phyloP scores from a whole-genome alignment of 37 sponge, comb jelly and placozoan genomes.

The Agelas oroides region DNA sequence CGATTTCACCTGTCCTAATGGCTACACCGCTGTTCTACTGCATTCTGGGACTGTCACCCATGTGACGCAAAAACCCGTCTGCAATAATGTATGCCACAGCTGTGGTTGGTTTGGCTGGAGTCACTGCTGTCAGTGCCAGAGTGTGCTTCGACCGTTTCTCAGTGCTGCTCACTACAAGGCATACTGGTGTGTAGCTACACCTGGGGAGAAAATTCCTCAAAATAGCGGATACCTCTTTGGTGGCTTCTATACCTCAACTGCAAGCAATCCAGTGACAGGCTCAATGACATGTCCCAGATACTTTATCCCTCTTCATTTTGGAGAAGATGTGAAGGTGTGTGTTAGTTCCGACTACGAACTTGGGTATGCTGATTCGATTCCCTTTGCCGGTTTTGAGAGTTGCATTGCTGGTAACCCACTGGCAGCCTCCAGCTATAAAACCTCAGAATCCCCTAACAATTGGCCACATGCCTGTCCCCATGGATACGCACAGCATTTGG shows the following conservation, averaged over 20 bases:
- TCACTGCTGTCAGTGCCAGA: conserved; percentile 22
- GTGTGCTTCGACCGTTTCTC: not conserved
- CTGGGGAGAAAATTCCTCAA: conserved; percentile 1
- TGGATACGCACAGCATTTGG: conserved; percentile 51
- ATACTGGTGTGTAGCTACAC: conserved; percentile 60
- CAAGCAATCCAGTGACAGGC: conserved; percentile 63
- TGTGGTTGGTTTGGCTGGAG: conserved; percentile 30
- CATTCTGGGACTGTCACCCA: conserved; percentile 60
- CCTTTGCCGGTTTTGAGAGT: conserved; percentile 75
- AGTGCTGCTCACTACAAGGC: conserved; percentile 48
- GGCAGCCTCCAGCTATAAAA: conserved; percentile 12
- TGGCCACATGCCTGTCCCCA: conserved; percentile 56
- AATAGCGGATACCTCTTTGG: conserved; percentile 69
- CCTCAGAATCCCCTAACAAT: too few species aligned
- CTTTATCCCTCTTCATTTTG: conserved; percentile 57
- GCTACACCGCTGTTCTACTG: conserved; percentile 52
- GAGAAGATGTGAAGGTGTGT: conserved; percentile 53
- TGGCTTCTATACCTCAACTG: conserved; percentile 59
- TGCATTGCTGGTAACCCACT: conserved; percentile 65
- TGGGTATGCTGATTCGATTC: conserved; percentile 32
- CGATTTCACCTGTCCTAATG: conserved; percentile 51
- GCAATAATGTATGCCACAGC: conserved; percentile 24
- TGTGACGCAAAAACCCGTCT: conserved; percentile 1
- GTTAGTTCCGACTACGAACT: conserved; percentile 67
- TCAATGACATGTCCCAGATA: conserved; percentile 54